Evolutionary conservation across 2,797 vertebrate species (phyloP), one percentile per base, ranked within the genome.

Genomic region (Buphagus erythrorhynchus): DNA sequence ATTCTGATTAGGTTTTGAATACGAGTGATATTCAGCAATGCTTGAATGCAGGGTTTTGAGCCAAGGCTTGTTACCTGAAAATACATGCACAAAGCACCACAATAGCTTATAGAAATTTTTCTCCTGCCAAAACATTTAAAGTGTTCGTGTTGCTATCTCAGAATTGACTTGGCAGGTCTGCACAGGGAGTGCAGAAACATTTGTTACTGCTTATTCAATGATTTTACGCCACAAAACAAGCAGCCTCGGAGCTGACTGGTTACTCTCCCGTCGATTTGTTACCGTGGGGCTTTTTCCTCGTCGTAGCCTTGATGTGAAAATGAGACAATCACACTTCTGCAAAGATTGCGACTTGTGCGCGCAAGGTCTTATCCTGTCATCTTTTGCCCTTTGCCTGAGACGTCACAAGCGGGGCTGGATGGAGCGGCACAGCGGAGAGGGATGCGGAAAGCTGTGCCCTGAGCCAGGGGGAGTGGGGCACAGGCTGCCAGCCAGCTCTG

Each of bases 61-160:
- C 63, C 72, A 62, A 65, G 59, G 42, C 82, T 74, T n/a, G 42
- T 85, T 84, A 87, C 90, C 90, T 95, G 82, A 73, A 91, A 90
- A 75, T 25, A 52, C 43, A 79, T 11, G 21, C 62, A 69, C 9
- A 12, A 79, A 93, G 51, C 54, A 42, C 38, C 63, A 55, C 4
- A 51, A 22, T 21, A 69, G 43, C 52, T 80, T 77, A 38, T 17
- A 84, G 52, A 63, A 58, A 11, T 43, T 82, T 79, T 87, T 68
- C 43, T 72, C 26, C 52, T 15, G 5, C 49, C 67, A 69, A 63
- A 75, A 48, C 46, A 24, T 85, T 88, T 72, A 1, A 82, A 90
- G 52, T 25, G 15, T 40, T 87, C 66, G 24, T 62, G 54, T 43
- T 61, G 66, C 35, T 75, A 68, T 35, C 54, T 72, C 54, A 65